phyloP scores from a whole-genome alignment of 2,888 invertebrate species.

The Amaurobius ferox region DNA sequence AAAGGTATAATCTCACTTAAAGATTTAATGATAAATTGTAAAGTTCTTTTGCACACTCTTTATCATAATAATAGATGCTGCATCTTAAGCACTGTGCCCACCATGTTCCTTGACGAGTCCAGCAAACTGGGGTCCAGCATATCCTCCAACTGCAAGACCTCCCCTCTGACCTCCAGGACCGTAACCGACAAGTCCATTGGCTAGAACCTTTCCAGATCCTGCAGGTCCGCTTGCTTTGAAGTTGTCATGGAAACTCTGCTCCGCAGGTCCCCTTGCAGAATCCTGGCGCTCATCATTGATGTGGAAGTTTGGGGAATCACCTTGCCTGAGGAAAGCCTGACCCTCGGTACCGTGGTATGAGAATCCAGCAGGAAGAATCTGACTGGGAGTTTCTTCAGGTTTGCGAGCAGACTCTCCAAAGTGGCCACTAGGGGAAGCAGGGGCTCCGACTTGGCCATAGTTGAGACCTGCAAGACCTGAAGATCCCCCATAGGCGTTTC shows the following conservation, averaged over 20 bases:
- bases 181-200: constrained; percentile 44
- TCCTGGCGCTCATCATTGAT: constrained; percentile 20
- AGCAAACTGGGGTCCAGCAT: constrained; percentile 36
- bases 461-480: neutral
- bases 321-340: constrained; percentile 42
- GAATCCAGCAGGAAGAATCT: constrained; percentile 51
- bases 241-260: constrained; percentile 39
- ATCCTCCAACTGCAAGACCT: constrained; percentile 34
- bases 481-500: neutral
- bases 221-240: neutral
- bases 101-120: constrained; percentile 43
- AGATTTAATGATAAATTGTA: no score
- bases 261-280: constrained; percentile 30
- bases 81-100: constrained; percentile 20
- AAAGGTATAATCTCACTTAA: no score
- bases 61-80: no score
- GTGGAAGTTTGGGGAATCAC: constrained; percentile 37
- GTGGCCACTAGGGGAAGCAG: neutral
- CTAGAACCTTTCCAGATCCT: constrained; percentile 22
- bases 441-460: neutral
- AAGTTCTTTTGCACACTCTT: no score
- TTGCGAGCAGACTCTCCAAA: constrained; percentile 17
- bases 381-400: neutral
- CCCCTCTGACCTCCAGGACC: constrained; percentile 34
- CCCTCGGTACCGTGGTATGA: constrained; percentile 65